These are phyloP conservation scores for Pheosia gnoma DNA, from an alignment of 2,888 invertebrate genomes.

Conservation along the genomic window DNA sequence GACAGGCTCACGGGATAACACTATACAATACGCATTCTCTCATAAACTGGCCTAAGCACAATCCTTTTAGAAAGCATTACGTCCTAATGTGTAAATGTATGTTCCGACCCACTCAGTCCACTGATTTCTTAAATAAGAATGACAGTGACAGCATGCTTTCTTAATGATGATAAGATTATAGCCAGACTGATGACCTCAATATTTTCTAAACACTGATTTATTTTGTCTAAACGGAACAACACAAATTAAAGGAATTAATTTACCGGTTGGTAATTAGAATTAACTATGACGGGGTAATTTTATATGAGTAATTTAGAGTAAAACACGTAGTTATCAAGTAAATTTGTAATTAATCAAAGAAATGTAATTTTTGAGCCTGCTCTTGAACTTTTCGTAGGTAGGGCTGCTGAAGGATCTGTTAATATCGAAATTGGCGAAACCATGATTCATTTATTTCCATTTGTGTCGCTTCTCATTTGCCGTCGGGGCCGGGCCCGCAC, in stretches of 20 bases:
- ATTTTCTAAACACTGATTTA: not conserved
- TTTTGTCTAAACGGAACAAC: not conserved
- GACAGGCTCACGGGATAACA: not conserved
- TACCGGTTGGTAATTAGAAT: not conserved
- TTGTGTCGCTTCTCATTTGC: conserved; percentile 52
- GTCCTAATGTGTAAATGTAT: too few species aligned
- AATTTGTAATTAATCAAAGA: conserved; percentile 3
- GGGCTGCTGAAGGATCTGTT: conserved; percentile 21
- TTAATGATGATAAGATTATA: too few species aligned
- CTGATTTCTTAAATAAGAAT: too few species aligned
- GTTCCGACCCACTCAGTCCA: too few species aligned
- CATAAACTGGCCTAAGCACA: too few species aligned
- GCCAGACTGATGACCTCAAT: too few species aligned
- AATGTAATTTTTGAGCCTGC: conserved; percentile 14
- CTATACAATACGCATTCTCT: too few species aligned
- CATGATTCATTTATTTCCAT: conserved; percentile 60
- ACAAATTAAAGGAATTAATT: not conserved
- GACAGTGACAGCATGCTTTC: too few species aligned
- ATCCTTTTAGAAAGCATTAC: too few species aligned
- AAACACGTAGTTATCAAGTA: not conserved
- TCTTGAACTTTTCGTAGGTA: conserved; percentile 11
- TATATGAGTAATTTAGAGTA: not conserved
- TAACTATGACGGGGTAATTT: not conserved
- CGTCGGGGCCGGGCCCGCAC: conserved; percentile 27
- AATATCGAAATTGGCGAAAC: conserved; percentile 35